phyloP scores from a whole-genome alignment of 2,113 vertebrate species.

The Chloebia gouldiae region DNA sequence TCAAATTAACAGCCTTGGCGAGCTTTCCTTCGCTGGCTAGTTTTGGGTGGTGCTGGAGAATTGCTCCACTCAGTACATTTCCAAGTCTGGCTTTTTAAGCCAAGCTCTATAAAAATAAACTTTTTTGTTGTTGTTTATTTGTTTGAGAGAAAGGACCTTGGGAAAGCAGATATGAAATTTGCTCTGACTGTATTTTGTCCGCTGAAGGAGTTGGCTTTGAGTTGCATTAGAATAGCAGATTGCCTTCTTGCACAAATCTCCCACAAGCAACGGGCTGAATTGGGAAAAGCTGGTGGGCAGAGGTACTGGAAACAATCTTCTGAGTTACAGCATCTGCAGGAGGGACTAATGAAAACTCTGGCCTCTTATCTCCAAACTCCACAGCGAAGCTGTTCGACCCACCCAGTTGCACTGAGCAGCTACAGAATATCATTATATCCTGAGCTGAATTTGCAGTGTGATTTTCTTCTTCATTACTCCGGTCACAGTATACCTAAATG shows the following conservation, averaged over 20 bases:
- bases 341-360: conserved; percentile 7
- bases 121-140: conserved; percentile 31
- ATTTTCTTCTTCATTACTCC: not conserved
- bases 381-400: not conserved
- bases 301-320: conserved; percentile 31
- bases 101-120: conserved; percentile 37
- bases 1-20: conserved; percentile 46
- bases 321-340: not conserved
- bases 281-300: conserved; percentile 45
- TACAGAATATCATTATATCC: not conserved
- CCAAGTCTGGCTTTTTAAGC: conserved; percentile 42
- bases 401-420: not conserved
- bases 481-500: not conserved
- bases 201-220: conserved; percentile 7
- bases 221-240: conserved; percentile 7
- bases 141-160: conserved; percentile 42
- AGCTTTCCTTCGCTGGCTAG: conserved; percentile 33
- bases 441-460: not conserved
- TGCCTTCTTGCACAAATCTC: conserved; percentile 15
- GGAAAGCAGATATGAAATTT: conserved; percentile 22
- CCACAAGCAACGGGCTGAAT: not conserved
- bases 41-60: conserved; percentile 57
- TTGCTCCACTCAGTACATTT: conserved; percentile 56
- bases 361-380: not conserved
- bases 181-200: not conserved